Percentiles rank a stretch among this genome's conserved stretches.
Conservation (phyloP, 2,888 invertebrate genomes). For the Ophonus ardosiacus region DNA sequence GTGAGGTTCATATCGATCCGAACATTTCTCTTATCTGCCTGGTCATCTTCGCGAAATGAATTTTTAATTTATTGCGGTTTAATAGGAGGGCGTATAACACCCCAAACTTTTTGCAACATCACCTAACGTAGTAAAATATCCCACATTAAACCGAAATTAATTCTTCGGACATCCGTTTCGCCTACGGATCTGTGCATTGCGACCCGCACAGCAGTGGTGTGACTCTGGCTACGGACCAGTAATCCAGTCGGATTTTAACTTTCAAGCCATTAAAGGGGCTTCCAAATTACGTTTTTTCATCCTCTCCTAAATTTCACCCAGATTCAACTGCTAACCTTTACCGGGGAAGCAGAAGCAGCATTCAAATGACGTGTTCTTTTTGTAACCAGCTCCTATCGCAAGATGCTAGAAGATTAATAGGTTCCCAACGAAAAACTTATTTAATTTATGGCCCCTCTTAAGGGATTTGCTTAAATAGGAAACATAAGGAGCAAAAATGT, state of each 20-base stretch:
- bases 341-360: not conserved
- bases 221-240: not conserved
- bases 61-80: not conserved
- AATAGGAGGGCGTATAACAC: not conserved
- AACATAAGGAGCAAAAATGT: not conserved
- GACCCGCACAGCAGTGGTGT: not conserved
- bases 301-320: slow-evolving; percentile 25
- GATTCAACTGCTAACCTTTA: slow-evolving; percentile 21
- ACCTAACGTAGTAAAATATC: not conserved
- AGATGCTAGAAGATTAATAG: slow-evolving; percentile 32
- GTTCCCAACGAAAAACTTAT: slow-evolving; percentile 20
- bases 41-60: not conserved
- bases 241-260: slow-evolving; percentile 38
- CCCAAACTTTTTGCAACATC: not conserved
- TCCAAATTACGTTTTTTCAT: slow-evolving; percentile 35
- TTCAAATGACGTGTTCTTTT: slow-evolving; percentile 49
- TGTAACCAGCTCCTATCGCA: slow-evolving; percentile 6
- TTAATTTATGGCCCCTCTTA: slow-evolving; percentile 10
- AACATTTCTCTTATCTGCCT: not conserved
- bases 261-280: slow-evolving; percentile 43
- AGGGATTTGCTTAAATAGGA: not conserved
- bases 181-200: not conserved
- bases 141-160: not conserved
- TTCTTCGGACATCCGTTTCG: not conserved
- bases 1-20: not conserved